Conservation (phyloP, 2,113 vertebrate species). For the Amphilophus citrinellus region DNA sequence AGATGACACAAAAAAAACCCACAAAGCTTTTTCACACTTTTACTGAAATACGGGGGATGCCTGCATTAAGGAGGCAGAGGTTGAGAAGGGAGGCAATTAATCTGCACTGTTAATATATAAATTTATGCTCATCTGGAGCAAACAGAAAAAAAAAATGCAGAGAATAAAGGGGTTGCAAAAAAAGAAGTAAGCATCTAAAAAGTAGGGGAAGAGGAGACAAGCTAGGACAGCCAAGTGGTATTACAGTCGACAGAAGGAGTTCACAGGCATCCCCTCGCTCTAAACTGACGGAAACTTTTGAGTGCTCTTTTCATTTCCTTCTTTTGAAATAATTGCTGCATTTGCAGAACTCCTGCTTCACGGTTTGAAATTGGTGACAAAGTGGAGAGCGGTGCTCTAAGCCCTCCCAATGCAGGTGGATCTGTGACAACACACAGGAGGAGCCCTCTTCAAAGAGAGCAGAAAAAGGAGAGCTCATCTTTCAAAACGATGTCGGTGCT, state of each 20-base stretch:
- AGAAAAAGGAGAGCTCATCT: slow-evolving; percentile 42
- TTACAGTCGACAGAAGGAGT: slow-evolving; percentile 26
- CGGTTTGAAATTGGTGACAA: slow-evolving; percentile 71
- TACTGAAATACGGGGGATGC: slow-evolving; percentile 35
- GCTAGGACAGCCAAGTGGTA: background rate
- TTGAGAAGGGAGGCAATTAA: slow-evolving; percentile 52
- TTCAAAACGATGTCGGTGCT: slow-evolving; percentile 48
- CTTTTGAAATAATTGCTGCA: slow-evolving; percentile 75
- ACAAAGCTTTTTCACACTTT: slow-evolving; percentile 45
- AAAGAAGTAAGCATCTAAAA: slow-evolving; percentile 9
- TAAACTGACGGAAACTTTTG: slow-evolving; percentile 59
- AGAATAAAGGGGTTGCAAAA: background rate
- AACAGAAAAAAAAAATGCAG: background rate
- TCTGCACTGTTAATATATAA: slow-evolving; percentile 61
- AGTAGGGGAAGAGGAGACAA: slow-evolving; percentile 13
- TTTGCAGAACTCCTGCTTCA: slow-evolving; percentile 66
- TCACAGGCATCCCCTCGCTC: slow-evolving; percentile 41
- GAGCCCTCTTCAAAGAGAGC: slow-evolving; percentile 67
- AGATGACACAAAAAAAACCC: slow-evolving; percentile 64
- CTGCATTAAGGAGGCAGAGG: slow-evolving; percentile 17
- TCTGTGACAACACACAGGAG: slow-evolving; percentile 67
- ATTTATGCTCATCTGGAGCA: slow-evolving; percentile 44
- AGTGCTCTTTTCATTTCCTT: slow-evolving; percentile 61
- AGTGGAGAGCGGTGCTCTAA: slow-evolving; percentile 56
- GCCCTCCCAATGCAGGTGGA: slow-evolving; percentile 51